Evolutionary conservation across 2,113 vertebrate genomes (phyloP), one percentile per base, ranked within the genome.

Genomic region (Loxodonta africana): DNA sequence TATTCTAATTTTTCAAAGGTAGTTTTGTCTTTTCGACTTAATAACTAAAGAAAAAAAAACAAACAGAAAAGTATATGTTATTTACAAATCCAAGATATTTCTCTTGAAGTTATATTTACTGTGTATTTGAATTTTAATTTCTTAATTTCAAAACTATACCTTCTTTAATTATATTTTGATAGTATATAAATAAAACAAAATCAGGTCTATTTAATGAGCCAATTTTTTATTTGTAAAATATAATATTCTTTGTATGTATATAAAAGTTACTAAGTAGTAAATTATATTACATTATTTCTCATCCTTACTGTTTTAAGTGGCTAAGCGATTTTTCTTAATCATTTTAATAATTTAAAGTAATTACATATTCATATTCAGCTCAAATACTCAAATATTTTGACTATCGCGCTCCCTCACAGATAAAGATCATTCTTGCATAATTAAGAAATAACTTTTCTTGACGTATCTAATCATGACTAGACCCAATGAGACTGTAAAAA

Each of bases 11-110:
- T 99, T 96, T 99, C 99, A 98, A 99, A 99, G 4, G 99, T 99
- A 30, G 99, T 98, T 99, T 99, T 99, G 98, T 99, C 99, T 98
- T 99, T 99, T 88, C 99, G 99, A 98, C 99, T 99, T 97, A 99
- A 57, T 95, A 99, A 98, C 99, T 99, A 95, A 97, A 67, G 83
- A 60, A 77, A 78, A 18, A 26, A 25, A 87, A 95, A 95, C 77
- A 88, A 95, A 96, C 51, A 97, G 65, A 88, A 62, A 78, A 77
- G 41, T 65, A 90, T 88, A 94, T 60, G 87, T 97, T 95, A 97
- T 83, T 96, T 95, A 77, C 74, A 92, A 90, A 84, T 90, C 18
- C 44, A 96, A 98, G 30, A 91, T 53, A 81, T n/a, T 53, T 81
- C 48, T 81, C 60, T 5, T 88, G 8, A 95, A 91, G 63, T 26